A percentile compares a stretch with the other conserved stretches of the same genome.
These are phyloP conservation scores for Cuculus canorus DNA, from an alignment of 2,797 vertebrate species.

Conservation along the genomic window DNA sequence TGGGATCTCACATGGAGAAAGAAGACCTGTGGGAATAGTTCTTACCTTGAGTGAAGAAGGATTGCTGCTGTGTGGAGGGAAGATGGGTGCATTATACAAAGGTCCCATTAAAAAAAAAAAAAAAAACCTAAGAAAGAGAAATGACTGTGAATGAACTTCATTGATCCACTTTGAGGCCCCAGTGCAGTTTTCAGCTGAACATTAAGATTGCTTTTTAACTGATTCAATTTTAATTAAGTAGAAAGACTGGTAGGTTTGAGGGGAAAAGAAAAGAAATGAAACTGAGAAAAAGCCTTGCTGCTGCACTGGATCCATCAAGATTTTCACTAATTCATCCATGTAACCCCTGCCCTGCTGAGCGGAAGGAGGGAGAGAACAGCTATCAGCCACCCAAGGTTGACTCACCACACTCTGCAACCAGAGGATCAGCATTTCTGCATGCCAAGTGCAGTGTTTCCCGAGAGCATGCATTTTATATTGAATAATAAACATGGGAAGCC, in stretches of 20 bases:
- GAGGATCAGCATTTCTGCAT: not conserved
- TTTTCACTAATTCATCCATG: not conserved
- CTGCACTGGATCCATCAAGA: not conserved
- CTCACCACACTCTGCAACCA: not conserved
- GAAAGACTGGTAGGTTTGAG: not conserved
- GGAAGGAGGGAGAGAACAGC: not conserved
- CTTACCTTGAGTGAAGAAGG: not conserved
- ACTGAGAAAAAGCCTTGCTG: not conserved
- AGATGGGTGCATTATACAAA: not conserved
- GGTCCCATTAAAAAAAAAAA: not conserved
- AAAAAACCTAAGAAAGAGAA: not conserved
- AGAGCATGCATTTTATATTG: not conserved
- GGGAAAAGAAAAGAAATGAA: not conserved
- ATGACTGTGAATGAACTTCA: not conserved
- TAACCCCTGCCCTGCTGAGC: not conserved
- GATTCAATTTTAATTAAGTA: not conserved
- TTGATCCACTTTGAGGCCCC: not conserved
- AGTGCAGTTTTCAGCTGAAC: not conserved
- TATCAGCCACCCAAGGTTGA: not conserved
- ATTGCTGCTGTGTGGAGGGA: not conserved
- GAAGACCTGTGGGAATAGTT: not conserved
- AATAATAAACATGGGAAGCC: not conserved
- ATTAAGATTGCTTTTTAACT: not conserved
- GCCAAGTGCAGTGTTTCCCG: accelerated
- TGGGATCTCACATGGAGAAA: not conserved